A percentile compares a stretch with the other conserved stretches of the same genome.
phyloP scores from a whole-genome alignment of 1,140 invertebrate species.

The Spodoptera frugiperda region DNA sequence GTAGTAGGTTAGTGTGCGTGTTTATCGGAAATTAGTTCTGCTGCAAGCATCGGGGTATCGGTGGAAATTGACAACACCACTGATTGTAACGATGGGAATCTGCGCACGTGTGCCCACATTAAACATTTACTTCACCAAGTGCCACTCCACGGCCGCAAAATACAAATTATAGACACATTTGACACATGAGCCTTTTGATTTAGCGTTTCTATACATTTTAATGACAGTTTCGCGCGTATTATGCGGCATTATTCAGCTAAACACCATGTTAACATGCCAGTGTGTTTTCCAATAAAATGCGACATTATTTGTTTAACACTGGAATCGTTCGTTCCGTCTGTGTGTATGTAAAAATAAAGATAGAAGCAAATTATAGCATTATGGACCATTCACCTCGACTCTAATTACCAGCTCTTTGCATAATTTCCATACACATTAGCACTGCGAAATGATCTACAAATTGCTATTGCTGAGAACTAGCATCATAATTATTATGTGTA shows the following conservation, averaged over 20 bases:
- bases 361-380: conserved; percentile 70
- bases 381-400: conserved; percentile 69
- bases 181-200: conserved; percentile 63
- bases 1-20: conserved; percentile 65
- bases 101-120: conserved; percentile 68
- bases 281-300: conserved; percentile 16
- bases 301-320: conserved; percentile 16
- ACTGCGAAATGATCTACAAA: conserved; percentile 77
- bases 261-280: conserved; percentile 45
- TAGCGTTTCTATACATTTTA: conserved; percentile 58
- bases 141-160: conserved; percentile 63
- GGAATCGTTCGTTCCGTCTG: conserved; percentile 22
- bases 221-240: conserved; percentile 54
- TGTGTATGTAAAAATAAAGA: conserved; percentile 58
- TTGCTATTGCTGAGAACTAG: conserved; percentile 67
- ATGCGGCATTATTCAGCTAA: conserved; percentile 25
- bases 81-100: conserved; percentile 73
- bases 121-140: conserved; percentile 68
- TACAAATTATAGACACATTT: conserved; percentile 63
- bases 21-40: conserved; percentile 81
- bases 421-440: conserved; percentile 79
- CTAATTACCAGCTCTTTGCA: conserved; percentile 75
- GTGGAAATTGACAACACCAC: conserved; percentile 74
- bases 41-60: conserved; percentile 65
- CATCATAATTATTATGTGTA: conserved; percentile 71